phyloP scores from a whole-genome alignment of 2,797 vertebrate species.

The Malacoctenus gilli region DNA sequence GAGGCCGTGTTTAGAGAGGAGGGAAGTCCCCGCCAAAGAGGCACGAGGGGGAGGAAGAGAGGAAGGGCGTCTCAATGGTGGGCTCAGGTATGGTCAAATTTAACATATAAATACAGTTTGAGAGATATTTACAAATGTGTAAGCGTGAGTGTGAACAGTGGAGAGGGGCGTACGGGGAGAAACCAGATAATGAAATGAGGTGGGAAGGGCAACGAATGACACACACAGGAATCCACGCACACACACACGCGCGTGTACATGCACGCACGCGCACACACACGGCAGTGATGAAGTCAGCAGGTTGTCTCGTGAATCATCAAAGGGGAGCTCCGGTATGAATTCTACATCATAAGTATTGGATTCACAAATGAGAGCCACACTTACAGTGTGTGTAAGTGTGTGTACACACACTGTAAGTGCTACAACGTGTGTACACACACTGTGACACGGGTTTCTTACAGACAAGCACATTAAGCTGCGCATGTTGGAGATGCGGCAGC shows the following conservation, averaged over 20 bases:
- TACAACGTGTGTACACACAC: too few species aligned
- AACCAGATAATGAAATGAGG: background rate
- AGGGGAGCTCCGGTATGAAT: too few species aligned
- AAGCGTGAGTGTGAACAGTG: background rate
- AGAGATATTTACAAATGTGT: background rate
- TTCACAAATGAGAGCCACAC: background rate
- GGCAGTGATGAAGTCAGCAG: too few species aligned
- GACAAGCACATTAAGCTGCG: background rate
- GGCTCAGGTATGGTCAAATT: conserved; percentile 4
- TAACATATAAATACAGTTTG: background rate
- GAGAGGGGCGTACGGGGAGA: too few species aligned
- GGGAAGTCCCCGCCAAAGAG: background rate
- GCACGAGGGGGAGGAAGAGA: conserved; percentile 10
- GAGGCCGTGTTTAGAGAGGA: conserved; percentile 13
- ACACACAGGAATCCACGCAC: too few species aligned
- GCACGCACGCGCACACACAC: too few species aligned
- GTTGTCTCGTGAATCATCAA: too few species aligned
- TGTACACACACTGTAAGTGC: too few species aligned
- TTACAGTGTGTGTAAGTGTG: too few species aligned
- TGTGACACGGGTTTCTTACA: background rate
- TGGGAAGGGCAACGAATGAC: background rate
- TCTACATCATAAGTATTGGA: background rate
- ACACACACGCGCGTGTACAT: too few species aligned
- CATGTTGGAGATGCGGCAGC: too few species aligned
- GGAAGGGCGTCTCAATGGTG: conserved; percentile 13